Conservation (phyloP, 2,797 vertebrate species). For the Iguana delicatissima region DNA sequence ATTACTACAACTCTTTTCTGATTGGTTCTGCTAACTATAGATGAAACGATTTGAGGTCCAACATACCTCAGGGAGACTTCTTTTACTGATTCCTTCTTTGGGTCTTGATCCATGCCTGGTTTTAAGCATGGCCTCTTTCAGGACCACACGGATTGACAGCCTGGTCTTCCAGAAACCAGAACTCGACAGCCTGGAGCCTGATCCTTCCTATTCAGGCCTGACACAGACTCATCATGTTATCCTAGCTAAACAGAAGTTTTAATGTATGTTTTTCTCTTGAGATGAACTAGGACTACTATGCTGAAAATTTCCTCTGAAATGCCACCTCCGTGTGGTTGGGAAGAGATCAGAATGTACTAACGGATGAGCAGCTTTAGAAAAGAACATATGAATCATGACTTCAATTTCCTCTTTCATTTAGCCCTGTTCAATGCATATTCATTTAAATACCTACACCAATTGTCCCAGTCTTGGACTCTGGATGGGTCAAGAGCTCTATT, state of each 20-base stretch:
- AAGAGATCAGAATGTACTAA: not conserved
- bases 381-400: not conserved
- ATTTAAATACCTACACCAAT: not conserved
- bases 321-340: not conserved
- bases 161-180: not conserved
- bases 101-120: not conserved
- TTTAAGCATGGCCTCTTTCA: not conserved
- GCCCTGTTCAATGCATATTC: not conserved
- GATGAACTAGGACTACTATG: not conserved
- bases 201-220: not conserved
- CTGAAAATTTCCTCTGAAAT: not conserved
- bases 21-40: too few species aligned
- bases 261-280: not conserved
- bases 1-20: too few species aligned
- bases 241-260: not conserved
- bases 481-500: not conserved
- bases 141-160: not conserved
- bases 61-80: not conserved
- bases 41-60: too few species aligned
- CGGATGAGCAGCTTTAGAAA: not conserved
- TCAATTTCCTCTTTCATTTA: not conserved
- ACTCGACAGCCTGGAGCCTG: not conserved
- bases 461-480: not conserved
- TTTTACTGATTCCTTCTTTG: not conserved
- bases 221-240: not conserved